Evolutionary conservation across 2,797 vertebrate genomes (phyloP), one percentile per base, ranked within the genome.

Genomic region (Gambusia yucatana): DNA sequence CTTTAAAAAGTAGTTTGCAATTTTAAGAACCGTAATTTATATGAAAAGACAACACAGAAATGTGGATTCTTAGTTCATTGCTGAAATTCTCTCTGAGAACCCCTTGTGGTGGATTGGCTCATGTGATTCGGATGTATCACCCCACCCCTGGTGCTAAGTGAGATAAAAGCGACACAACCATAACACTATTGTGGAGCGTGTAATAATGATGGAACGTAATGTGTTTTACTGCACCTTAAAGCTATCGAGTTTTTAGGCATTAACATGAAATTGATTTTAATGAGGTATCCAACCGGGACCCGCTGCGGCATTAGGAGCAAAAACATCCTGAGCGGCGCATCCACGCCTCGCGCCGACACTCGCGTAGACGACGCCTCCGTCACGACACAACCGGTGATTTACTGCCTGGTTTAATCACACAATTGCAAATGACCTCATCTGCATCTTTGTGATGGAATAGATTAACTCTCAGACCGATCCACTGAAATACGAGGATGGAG

Each of bases 361-460:
- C 30, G 8, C 59, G 1, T 39, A 22, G 17, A 67, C 2, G 41
- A 65, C 20, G 5, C 9, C 8, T 59, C n/a, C 33, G 13, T 48
- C 67, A 63, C 39, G 28, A 47, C 55, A 80, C 71, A 13, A 0
- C 48, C 57, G 73, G 69, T 72, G 73, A 78, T 83, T 25, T 61
- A 70, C 77, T 72, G 76, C 63, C 72, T 72, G n/a, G 72, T 84
- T 76, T 82, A 67, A 88, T 87, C 63, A 83, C 73, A 83, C 43
- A 70, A 33, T 0, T 55, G 2, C 70, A 71, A 44, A 79, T 77
- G 50, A 84, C 72, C 46, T 78, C 20, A 81, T 77, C 72, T 72
- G 69, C 69, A 78, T 76, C 48, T 74, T 70, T 77, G 72, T 50
- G 77, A 84, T 52, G 3, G 81, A 85, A 81, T 44, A 39, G 50